Evolutionary conservation across 2,888 invertebrate species (phyloP), one percentile per base, ranked within the genome.

Genomic region (Drosophila antonietae): DNA sequence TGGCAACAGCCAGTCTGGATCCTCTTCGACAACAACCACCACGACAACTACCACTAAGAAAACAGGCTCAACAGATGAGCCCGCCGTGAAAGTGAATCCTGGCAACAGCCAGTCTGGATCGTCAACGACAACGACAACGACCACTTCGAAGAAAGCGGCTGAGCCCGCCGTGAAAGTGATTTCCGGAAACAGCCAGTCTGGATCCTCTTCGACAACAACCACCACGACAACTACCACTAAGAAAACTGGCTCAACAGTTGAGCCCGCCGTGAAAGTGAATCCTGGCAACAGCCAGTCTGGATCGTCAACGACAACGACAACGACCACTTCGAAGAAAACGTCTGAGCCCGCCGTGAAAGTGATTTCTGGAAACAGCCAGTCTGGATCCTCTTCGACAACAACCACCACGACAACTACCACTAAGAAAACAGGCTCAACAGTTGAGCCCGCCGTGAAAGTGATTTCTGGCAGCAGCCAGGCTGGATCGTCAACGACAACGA

Each of bases 381-480:
- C 60, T 2, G 31, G 33, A 20, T 66, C 49, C n/a, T 66, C 49
- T n/a, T 49, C 49, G 6, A 10, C 35, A 1, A 14, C 66, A 0
- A 60, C 20, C 20, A 20, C 20, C 20, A 20, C n/a, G 20, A 39
- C 44, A 0, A 66, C 64, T 4, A 58, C 64, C 2, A 58, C 58
- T 10, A 51, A 43, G 4, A 28, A 35, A 4, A 4, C 37, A 1
- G 6, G 14, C 6, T 20, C 20, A 20, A 20, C 20, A 20, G 20
- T 20, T 4, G 6, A n/a, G 4, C 33, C 51, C 3, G 44, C 10
- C 8, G 51, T 51, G 7, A 35, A 35, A 35, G 49, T 49, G n/a
- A 9, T n/a, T n/a, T 52, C 52, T 2, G 61, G 61, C 2, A 73
- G 49, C 63, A 57, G 47, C 12, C 55, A 67, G 4, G 47, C 47